Evolutionary conservation across 2,797 vertebrate species (phyloP).

Genomic region (Clarias platycephalus): DNA sequence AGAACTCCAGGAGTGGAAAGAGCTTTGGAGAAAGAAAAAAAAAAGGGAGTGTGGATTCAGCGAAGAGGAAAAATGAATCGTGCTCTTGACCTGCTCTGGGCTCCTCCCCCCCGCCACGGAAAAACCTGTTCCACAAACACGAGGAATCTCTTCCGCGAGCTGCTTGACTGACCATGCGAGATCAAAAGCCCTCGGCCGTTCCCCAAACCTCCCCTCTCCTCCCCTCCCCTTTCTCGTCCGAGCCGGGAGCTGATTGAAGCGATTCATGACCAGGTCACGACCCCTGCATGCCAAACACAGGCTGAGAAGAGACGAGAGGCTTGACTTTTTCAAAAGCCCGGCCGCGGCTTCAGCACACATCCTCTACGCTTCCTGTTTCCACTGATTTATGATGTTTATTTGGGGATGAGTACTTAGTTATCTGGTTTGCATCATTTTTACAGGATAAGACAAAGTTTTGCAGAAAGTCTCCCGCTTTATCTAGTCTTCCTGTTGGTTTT

Average conservation of each 20-base stretch:
- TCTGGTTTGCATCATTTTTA: neutral
- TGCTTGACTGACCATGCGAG: conserved; percentile 95
- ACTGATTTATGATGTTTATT: neutral
- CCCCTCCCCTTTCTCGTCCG: conserved; percentile 83
- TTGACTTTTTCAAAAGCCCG: conserved; percentile 37
- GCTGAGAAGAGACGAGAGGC: conserved; percentile 81
- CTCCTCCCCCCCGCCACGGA: conserved; percentile 66
- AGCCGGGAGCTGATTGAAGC: conserved; percentile 89
- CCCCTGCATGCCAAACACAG: conserved; percentile 83
- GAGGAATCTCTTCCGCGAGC: conserved; percentile 93
- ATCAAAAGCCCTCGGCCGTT: conserved; percentile 92
- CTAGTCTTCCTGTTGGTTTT: neutral
- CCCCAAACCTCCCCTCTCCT: conserved; percentile 84
- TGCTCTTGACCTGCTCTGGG: conserved; percentile 56
- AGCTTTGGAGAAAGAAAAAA: neutral
- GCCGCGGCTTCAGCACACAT: conserved; percentile 45
- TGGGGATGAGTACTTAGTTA: neutral
- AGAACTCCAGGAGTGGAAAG: conserved; percentile 34
- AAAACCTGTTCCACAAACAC: conserved; percentile 81
- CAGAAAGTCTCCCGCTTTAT: neutral
- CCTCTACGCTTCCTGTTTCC: conserved; percentile 30
- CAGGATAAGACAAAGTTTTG: neutral
- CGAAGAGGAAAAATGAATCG: conserved; percentile 50
- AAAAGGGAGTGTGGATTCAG: conserved; percentile 34
- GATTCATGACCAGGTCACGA: conserved; percentile 85